Evolutionary conservation across 2,888 invertebrate genomes (phyloP).

Genomic region (Drosophila putrida): DNA sequence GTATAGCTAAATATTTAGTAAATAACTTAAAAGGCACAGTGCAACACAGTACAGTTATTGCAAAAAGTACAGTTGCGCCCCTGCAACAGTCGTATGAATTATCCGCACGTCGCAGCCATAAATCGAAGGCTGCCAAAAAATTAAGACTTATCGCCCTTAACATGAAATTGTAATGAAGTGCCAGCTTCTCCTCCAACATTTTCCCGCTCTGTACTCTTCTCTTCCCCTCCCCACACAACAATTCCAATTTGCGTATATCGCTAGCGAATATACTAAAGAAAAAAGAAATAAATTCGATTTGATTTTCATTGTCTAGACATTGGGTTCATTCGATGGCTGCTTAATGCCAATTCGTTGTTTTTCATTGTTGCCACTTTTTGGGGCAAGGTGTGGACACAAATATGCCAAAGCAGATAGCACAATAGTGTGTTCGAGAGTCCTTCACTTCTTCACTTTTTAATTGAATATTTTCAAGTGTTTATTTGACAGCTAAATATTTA

Average conservation of each 20-base stretch:
- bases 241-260: slow-evolving; percentile 69
- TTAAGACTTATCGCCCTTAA: slow-evolving; percentile 77
- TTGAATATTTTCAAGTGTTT: slow-evolving; percentile 77
- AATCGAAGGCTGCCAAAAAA: slow-evolving; percentile 76
- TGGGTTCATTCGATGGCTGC: slow-evolving; percentile 65
- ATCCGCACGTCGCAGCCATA: slow-evolving; percentile 84
- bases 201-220: slow-evolving; percentile 3
- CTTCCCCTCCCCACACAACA: slow-evolving; percentile 10
- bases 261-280: slow-evolving; percentile 42
- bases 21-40: slow-evolving; percentile 40
- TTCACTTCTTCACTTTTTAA: slow-evolving; percentile 52
- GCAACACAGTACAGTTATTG: slow-evolving; percentile 16
- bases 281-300: slow-evolving; percentile 72
- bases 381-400: slow-evolving; percentile 57
- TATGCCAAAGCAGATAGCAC: slow-evolving; percentile 4
- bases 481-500: slow-evolving; percentile 76
- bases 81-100: slow-evolving; percentile 67
- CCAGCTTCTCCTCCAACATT: slow-evolving; percentile 27
- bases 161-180: slow-evolving; percentile 72
- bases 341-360: slow-evolving; percentile 78
- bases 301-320: slow-evolving; percentile 81
- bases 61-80: slow-evolving; percentile 58
- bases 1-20: slow-evolving; percentile 56
- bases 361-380: slow-evolving; percentile 17
- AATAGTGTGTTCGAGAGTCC: slow-evolving; percentile 24